Conservation (phyloP, 2,888 invertebrate genomes). For the Scaptomyza polygonia region DNA sequence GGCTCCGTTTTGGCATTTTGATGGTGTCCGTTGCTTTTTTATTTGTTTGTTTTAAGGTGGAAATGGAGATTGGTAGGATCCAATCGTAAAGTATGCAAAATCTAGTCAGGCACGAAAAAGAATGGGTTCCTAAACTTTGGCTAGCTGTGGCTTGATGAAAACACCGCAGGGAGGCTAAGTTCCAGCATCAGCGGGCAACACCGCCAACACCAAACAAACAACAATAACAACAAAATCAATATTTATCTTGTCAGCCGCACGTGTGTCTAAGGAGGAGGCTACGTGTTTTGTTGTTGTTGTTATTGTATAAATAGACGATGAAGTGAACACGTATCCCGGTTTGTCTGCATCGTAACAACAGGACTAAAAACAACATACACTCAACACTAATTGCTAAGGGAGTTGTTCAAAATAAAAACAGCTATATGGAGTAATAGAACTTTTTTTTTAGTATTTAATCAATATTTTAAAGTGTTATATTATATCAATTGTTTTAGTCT, state of each 20-base stretch:
- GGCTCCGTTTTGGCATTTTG: neutral
- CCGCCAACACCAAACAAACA: slow-evolving; percentile 27
- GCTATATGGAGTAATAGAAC: too few species aligned
- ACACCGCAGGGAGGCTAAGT: slow-evolving; percentile 52
- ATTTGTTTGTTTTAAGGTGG: neutral
- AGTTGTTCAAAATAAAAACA: neutral
- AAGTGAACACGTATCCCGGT: slow-evolving; percentile 35
- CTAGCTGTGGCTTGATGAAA: slow-evolving; percentile 47
- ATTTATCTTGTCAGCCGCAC: slow-evolving; percentile 78
- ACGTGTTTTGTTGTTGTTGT: slow-evolving; percentile 22
- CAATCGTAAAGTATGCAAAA: slow-evolving; percentile 44
- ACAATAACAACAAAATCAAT: slow-evolving; percentile 65
- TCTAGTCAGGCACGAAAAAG: slow-evolving; percentile 41
- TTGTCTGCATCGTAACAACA: slow-evolving; percentile 19
- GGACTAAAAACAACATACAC: slow-evolving; percentile 11
- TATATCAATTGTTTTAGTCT: too few species aligned
- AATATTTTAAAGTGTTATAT: neutral
- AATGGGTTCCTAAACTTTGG: slow-evolving; percentile 53
- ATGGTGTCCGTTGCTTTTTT: neutral
- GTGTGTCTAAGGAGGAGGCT: too few species aligned
- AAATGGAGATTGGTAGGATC: neutral
- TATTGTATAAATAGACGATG: slow-evolving; percentile 29
- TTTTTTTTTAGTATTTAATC: neutral
- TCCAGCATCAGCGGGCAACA: slow-evolving; percentile 25
- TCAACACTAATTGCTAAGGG: slow-evolving; percentile 7